phyloP scores from a whole-genome alignment of 2,113 vertebrate species.

The Ivindomyrus marchei region DNA sequence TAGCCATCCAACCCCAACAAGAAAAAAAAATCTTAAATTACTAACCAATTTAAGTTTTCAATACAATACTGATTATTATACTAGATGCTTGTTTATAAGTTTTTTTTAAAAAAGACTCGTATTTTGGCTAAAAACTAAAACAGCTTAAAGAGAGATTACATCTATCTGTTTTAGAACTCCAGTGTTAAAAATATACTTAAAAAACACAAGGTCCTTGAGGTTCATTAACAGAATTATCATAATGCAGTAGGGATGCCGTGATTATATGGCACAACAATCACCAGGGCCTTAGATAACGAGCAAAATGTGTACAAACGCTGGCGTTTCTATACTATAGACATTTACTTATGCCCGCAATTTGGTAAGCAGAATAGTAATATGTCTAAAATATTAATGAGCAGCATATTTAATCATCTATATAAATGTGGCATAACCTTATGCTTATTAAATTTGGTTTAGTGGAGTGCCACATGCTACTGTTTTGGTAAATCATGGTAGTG shows the following conservation, averaged over 20 bases:
- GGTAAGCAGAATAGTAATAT: not conserved
- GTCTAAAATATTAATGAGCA: not conserved
- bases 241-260: not conserved
- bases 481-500: not conserved
- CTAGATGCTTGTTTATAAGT: conserved; percentile 5
- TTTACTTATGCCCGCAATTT: not conserved
- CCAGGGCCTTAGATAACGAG: not conserved
- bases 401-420: not conserved
- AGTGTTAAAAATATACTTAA: conserved; percentile 21
- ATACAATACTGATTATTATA: conserved; percentile 18
- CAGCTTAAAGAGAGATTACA: conserved; percentile 15
- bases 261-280: not conserved
- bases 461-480: not conserved
- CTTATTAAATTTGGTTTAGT: not conserved
- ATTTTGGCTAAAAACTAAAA: conserved; percentile 14
- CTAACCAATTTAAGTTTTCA: not conserved
- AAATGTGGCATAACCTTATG: not conserved
- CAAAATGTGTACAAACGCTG: not conserved
- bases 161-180: conserved; percentile 16
- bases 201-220: conserved; percentile 19
- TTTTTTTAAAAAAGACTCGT: not conserved
- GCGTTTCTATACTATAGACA: not conserved
- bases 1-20: not conserved
- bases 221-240: not conserved
- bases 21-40: conserved; percentile 19